Evolutionary conservation across 2,888 invertebrate species (phyloP), one percentile per base, ranked within the genome.

Genomic region (Galerucella calmariensis): DNA sequence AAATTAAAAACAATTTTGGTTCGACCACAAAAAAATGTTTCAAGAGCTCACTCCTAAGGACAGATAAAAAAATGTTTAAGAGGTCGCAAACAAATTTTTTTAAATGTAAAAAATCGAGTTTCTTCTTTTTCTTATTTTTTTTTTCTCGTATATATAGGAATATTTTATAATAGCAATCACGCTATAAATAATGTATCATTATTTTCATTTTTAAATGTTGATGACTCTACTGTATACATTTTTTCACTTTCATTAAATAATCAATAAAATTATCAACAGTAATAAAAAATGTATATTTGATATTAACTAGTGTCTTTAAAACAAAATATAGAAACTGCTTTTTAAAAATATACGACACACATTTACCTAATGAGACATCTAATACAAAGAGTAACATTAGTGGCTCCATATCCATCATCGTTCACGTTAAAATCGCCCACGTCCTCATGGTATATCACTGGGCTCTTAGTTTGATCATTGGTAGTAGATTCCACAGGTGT

Each of bases 401-500:
- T 69, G 75, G 75, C 72, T 72, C 75, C 75, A 75, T 66, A 75
- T 75, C 75, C 58, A 75, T 75, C 70, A 77, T 75, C 70, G 51
- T 72, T 67, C 72, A 65, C 58, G 62, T 69, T 75, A 72, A 68
- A 56, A n/a, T 48, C 71, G 69, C 77, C 77, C 74, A 77, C 77
- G 75, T 61, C 16, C 66, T 70, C 46, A 41, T 69, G 67, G 72
- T 77, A 75, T 74, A 73, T 72, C 77, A 73, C 63, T 75, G 67
- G 51, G 66, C 67, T 72, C 77, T 73, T 46, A 56, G 76, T 69
- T 56, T 78, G 74, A 74, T 78, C 74, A 75, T 75, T 78, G 75
- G 79, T 79, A 79, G 79, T 77, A 75, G 81, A 81, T 82, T 80
- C 81, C 79, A 81, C 83, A 83, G 83, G 82, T 83, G 83, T 83